phyloP scores from a whole-genome alignment of 2,888 invertebrate species.

The Ectobius pallidus region DNA sequence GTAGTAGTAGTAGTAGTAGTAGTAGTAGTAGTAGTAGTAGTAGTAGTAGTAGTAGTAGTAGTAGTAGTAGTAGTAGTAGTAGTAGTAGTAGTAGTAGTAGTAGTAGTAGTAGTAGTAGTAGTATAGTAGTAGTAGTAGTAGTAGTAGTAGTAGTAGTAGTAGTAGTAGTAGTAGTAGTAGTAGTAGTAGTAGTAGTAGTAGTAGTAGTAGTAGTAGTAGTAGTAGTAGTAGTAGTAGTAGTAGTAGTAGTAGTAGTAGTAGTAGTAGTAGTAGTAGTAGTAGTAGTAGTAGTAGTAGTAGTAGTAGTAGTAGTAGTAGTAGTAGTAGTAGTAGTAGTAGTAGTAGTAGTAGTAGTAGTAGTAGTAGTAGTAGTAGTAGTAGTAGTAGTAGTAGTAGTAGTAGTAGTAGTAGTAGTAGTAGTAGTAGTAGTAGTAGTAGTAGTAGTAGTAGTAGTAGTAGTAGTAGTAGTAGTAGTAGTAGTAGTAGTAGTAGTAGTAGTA shows the following conservation, averaged over 20 bases:
- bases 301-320: conserved; percentile 11
- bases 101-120: too few relatives aligned
- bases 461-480: conserved; percentile 23
- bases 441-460: conserved; percentile 25
- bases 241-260: conserved; percentile 11
- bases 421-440: conserved; percentile 23
- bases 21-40: conserved; percentile 12
- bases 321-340: conserved; percentile 7
- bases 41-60: conserved; percentile 16
- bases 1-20: conserved; percentile 18
- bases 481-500: conserved; percentile 24
- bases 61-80: conserved; percentile 18
- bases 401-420: conserved; percentile 14
- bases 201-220: conserved; percentile 16
- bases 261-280: conserved; percentile 16
- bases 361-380: conserved; percentile 20
- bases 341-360: conserved; percentile 5
- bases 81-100: conserved; percentile 15
- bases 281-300: conserved; percentile 13
- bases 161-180: conserved; percentile 16
- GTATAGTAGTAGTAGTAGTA: too few relatives aligned
- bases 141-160: conserved; percentile 20
- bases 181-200: conserved; percentile 8
- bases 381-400: conserved; percentile 13
- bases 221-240: conserved; percentile 13